These are phyloP conservation scores for Leptoteleia sp. DNA, from an alignment of 1,140 invertebrate species.

Conservation along the genomic window DNA sequence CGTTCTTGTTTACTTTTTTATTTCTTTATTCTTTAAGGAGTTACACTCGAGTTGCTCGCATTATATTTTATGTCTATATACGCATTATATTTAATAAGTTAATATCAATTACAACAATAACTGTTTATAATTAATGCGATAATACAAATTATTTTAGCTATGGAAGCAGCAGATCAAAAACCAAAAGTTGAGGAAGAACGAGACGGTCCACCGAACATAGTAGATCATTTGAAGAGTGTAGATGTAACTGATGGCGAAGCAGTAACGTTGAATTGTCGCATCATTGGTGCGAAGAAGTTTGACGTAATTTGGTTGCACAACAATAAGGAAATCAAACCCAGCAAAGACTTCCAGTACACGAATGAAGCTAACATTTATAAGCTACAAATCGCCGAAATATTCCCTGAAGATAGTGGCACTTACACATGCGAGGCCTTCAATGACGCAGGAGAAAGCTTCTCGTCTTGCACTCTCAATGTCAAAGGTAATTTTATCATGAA, in stretches of 20 bases:
- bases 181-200: constrained; percentile 77
- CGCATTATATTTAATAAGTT: too few species aligned
- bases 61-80: too few species aligned
- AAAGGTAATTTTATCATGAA: constrained; percentile 78
- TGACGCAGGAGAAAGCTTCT: constrained; percentile 95
- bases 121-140: too few species aligned
- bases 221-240: constrained; percentile 90
- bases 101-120: too few species aligned
- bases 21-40: too few species aligned
- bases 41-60: too few species aligned
- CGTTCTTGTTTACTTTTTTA: constrained; percentile 72
- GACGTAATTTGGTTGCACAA: constrained; percentile 98
- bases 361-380: constrained; percentile 95
- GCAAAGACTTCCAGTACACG: constrained; percentile 97
- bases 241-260: constrained; percentile 93
- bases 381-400: constrained; percentile 95
- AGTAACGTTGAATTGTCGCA: constrained; percentile 91
- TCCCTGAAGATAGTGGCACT: constrained; percentile 95
- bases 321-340: constrained; percentile 97
- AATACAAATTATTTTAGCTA: too few species aligned
- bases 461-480: constrained; percentile 92
- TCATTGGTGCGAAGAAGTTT: constrained; percentile 93
- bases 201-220: constrained; percentile 91
- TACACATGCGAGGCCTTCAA: constrained; percentile 99
- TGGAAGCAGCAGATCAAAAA: constrained; percentile 80